Evolutionary conservation across 2,113 vertebrate species (phyloP), one percentile per base, ranked within the genome.

Genomic region (Catharus bicknelli): DNA sequence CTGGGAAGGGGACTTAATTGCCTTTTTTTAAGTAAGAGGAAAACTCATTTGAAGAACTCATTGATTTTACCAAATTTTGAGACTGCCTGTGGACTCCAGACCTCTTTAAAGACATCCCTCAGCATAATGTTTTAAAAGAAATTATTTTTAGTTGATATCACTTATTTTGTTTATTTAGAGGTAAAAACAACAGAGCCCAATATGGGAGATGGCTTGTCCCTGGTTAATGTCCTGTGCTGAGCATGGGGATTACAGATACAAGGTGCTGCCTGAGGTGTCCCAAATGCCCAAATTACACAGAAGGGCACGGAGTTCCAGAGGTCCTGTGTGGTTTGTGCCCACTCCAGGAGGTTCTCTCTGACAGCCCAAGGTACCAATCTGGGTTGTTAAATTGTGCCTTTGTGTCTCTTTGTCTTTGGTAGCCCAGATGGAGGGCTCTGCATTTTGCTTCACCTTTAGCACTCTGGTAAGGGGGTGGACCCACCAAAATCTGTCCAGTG

Each of bases 271-370:
- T 47, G 21, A 62, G 23, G 8, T 67, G 14, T 15, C 23, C 11
- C 21, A 79, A 23, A 42, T 43, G 12, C 40, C 40, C 2, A 57
- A 36, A 1, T 58, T 23, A 54, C 48, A 22, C 11, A 62, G 67
- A 58, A 54, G 34, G 14, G 1, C 9, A 11, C 0, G 0, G 21
- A 47, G 9, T 16, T 90, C 8, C 1, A 0, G 4, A 32, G 47
- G 8, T 66, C 27, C 79, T 58, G 11, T n/a, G 32, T 50, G 29
- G 12, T 67, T 58, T 85, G 27, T 75, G 38, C 27, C n/a, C 0
- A 0, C 45, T 62, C 16, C 66, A 66, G 36, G 42, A 47, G 50
- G 9, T 17, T 81, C 12, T 38, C 45, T 13, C 51, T 67, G 62
- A 11, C 16, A 21, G 12, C 5, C 36, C 57, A 50, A 75, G 34